phyloP scores from a whole-genome alignment of 2,797 vertebrate genomes.

The Centropyge bicolor region DNA sequence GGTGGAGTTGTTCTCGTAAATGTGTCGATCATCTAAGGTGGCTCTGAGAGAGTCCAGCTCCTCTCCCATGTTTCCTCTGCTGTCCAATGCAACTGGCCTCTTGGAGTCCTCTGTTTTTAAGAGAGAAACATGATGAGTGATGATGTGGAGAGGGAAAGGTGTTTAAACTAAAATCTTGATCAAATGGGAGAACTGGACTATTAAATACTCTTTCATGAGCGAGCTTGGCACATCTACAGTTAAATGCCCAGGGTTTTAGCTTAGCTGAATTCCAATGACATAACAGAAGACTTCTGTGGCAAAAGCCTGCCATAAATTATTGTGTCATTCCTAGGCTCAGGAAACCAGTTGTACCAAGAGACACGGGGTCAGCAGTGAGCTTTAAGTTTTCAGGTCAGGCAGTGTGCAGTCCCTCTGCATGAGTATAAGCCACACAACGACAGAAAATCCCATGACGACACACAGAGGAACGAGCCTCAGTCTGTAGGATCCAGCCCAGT shows the following conservation, averaged over 20 bases:
- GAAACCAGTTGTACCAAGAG: constrained; percentile 51
- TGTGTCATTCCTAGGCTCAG: constrained; percentile 49
- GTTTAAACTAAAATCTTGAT: neutral
- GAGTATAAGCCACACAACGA: constrained; percentile 40
- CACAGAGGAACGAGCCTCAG: constrained; percentile 3
- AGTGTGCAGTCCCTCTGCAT: constrained; percentile 29
- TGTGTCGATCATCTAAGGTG: constrained; percentile 56
- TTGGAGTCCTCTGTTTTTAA: constrained; percentile 79
- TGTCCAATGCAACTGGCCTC: constrained; percentile 76
- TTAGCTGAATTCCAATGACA: constrained; percentile 68
- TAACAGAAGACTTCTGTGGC: constrained; percentile 57
- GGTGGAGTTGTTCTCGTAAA: constrained; percentile 60
- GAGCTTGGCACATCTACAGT: constrained; percentile 30
- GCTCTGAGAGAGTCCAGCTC: constrained; percentile 81
- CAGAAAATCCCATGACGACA: constrained; percentile 41
- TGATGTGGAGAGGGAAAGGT: neutral
- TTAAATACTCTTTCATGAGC: constrained; percentile 2
- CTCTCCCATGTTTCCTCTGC: constrained; percentile 79
- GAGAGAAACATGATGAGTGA: constrained; percentile 28
- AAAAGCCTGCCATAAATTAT: constrained; percentile 45
- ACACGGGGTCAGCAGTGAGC: constrained; percentile 42
- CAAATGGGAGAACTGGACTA: neutral
- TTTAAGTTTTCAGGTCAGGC: constrained; percentile 45
- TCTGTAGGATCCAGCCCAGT: constrained; percentile 8
- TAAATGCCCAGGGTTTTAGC: constrained; percentile 43